Conservation (phyloP, 2,888 invertebrate genomes). For the Trichopria drosophilae region DNA sequence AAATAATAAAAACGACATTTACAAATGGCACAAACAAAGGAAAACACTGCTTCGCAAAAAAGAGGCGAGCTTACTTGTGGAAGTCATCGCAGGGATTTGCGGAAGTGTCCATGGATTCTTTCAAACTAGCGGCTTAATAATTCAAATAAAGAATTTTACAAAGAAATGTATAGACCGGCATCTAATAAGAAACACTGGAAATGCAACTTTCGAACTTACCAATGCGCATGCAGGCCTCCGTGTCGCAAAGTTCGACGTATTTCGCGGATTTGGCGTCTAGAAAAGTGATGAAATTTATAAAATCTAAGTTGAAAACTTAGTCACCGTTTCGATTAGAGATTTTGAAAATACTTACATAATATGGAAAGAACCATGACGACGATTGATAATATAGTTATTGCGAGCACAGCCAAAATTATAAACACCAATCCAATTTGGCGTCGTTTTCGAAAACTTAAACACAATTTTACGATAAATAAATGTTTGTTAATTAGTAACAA, state of each 20-base stretch:
- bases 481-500: neutral
- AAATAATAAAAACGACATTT: no score
- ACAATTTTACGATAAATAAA: neutral
- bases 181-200: slow-evolving; percentile 10
- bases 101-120: slow-evolving; percentile 72
- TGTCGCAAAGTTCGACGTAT: slow-evolving; percentile 61
- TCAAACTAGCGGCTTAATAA: slow-evolving; percentile 70
- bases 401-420: slow-evolving; percentile 38
- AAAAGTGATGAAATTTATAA: slow-evolving; percentile 26
- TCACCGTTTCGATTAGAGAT: neutral
- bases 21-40: no score
- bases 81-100: slow-evolving; percentile 81
- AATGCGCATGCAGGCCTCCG: slow-evolving; percentile 68
- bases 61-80: slow-evolving; percentile 64
- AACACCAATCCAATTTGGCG: slow-evolving; percentile 30
- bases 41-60: no score
- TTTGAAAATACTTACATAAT: slow-evolving; percentile 45
- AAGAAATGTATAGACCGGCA: slow-evolving; percentile 30
- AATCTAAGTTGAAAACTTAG: neutral
- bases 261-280: slow-evolving; percentile 38
- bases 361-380: slow-evolving; percentile 44
- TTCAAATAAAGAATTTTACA: slow-evolving; percentile 11
- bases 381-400: slow-evolving; percentile 37
- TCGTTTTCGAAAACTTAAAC: neutral
- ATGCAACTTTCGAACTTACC: slow-evolving; percentile 41